phyloP scores from a whole-genome alignment of 1,140 invertebrate species.

The Hyposmocoma kahamanoa region DNA sequence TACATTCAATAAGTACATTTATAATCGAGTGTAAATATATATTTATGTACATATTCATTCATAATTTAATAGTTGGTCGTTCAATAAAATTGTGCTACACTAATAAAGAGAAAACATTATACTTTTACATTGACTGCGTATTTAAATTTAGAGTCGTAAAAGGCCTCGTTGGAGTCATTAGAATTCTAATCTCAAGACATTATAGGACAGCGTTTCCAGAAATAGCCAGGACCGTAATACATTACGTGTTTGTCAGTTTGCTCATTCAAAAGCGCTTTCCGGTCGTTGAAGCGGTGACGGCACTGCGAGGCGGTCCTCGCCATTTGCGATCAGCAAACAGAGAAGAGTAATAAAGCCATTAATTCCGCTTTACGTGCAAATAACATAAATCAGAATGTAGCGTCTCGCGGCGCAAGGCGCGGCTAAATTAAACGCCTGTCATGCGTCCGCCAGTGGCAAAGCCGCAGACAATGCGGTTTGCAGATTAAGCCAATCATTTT shows the following conservation, averaged over 20 bases:
- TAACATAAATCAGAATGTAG: slow-evolving; percentile 67
- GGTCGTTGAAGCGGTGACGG: slow-evolving; percentile 25
- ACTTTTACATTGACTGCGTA: neutral
- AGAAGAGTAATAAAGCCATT: slow-evolving; percentile 68
- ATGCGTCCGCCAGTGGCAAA: slow-evolving; percentile 25
- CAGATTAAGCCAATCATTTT: slow-evolving; percentile 36
- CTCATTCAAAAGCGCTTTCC: slow-evolving; percentile 30
- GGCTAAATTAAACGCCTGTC: slow-evolving; percentile 43
- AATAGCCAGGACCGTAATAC: slow-evolving; percentile 25
- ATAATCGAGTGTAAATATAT: too few relatives aligned
- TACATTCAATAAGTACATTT: too few relatives aligned
- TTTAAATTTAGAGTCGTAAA: neutral
- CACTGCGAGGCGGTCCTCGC: slow-evolving; percentile 25
- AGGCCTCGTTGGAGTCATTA: neutral
- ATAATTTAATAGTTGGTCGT: too few relatives aligned
- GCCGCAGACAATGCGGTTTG: neutral
- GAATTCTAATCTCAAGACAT: slow-evolving; percentile 14
- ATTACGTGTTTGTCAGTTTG: slow-evolving; percentile 27
- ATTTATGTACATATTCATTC: too few relatives aligned
- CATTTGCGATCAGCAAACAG: slow-evolving; percentile 51
- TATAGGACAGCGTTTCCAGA: slow-evolving; percentile 15
- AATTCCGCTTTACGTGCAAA: slow-evolving; percentile 68
- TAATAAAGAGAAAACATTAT: too few relatives aligned
- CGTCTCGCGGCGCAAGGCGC: slow-evolving; percentile 39
- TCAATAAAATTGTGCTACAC: too few relatives aligned